Percentiles rank a stretch among this genome's conserved stretches.
Conservation (phyloP, 2,888 invertebrate species). For the Coenonympha glycerion region DNA sequence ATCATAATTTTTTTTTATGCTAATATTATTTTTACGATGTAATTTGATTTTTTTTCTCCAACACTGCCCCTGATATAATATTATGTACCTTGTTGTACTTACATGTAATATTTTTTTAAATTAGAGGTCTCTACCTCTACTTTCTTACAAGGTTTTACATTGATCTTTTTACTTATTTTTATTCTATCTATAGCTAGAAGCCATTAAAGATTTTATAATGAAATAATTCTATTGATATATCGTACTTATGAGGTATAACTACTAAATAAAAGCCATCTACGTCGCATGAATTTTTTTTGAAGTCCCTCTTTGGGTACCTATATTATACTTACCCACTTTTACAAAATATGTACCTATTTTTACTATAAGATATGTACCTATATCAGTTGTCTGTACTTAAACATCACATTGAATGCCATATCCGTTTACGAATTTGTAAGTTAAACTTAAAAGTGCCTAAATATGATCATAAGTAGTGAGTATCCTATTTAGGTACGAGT, state of each 20-base stretch:
- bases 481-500: not conserved
- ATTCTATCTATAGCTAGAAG: no score
- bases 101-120: no score
- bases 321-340: no score
- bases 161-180: no score
- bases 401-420: conserved; percentile 22
- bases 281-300: no score
- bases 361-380: conserved; percentile 2
- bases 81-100: conserved; percentile 5
- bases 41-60: not conserved
- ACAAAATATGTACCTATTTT: not conserved
- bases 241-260: no score
- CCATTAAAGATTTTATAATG: no score
- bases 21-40: not conserved
- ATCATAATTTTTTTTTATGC: conserved; percentile 3
- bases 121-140: no score
- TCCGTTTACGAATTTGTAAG: not conserved
- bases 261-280: no score
- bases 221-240: no score
- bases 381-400: conserved; percentile 26
- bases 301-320: no score
- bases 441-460: not conserved
- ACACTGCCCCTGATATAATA: conserved; percentile 29
- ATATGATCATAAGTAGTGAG: not conserved
- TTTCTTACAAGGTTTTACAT: no score